Percentiles rank a stretch among this genome's conserved stretches.
Conservation (phyloP, 1,140 invertebrate genomes). For the Acromyrmex echinatior region DNA sequence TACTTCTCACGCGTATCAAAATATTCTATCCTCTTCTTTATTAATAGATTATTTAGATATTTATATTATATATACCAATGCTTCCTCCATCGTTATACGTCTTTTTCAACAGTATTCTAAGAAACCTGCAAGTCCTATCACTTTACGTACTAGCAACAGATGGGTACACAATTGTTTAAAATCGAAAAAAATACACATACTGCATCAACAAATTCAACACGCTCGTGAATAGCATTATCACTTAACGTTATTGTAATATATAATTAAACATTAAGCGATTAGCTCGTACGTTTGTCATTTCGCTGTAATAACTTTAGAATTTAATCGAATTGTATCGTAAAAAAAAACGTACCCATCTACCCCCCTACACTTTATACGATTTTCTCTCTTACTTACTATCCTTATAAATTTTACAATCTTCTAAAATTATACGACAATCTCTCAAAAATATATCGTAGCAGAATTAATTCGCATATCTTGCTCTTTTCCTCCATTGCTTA, state of each 20-base stretch:
- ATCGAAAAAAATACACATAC: not conserved
- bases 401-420: slow-evolving; percentile 86
- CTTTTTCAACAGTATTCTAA: slow-evolving; percentile 68
- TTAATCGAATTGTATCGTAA: slow-evolving; percentile 56
- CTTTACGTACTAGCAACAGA: slow-evolving; percentile 66
- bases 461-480: slow-evolving; percentile 74
- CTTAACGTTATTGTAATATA: not conserved
- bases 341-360: slow-evolving; percentile 72
- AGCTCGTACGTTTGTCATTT: not conserved
- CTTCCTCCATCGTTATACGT: slow-evolving; percentile 50
- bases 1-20: slow-evolving; percentile 65
- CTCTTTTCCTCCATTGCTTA: slow-evolving; percentile 42
- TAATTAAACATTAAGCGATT: not conserved
- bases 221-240: not conserved
- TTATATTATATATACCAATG: slow-evolving; percentile 70
- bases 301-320: not conserved
- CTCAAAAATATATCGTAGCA: slow-evolving; percentile 86
- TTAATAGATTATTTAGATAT: slow-evolving; percentile 63
- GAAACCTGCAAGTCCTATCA: slow-evolving; percentile 71
- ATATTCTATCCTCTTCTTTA: slow-evolving; percentile 62
- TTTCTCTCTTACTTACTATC: slow-evolving; percentile 79
- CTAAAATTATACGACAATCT: slow-evolving; percentile 85
- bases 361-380: slow-evolving; percentile 71
- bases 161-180: slow-evolving; percentile 61
- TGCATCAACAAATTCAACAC: not conserved